These are phyloP conservation scores for Reticulitermes speratus DNA, from an alignment of 1,140 invertebrate species.

Conservation along the genomic window DNA sequence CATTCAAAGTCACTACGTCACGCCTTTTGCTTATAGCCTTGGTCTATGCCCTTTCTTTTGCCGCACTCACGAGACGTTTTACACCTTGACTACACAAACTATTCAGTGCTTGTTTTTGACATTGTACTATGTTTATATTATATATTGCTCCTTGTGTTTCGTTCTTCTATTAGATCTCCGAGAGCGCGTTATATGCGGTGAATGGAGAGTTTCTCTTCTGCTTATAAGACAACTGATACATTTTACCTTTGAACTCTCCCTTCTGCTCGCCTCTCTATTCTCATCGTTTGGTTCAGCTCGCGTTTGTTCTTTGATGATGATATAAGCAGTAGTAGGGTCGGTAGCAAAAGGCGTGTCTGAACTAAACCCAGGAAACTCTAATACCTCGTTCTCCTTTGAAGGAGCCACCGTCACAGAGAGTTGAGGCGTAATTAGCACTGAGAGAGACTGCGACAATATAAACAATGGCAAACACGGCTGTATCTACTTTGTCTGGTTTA, in stretches of 20 bases:
- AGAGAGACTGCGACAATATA: not conserved
- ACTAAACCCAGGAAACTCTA: not conserved
- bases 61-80: too few relatives aligned
- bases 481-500: not conserved
- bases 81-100: too few relatives aligned
- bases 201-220: too few relatives aligned
- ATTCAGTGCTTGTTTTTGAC: too few relatives aligned
- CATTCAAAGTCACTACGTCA: too few relatives aligned
- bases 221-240: not conserved
- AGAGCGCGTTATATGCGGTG: too few relatives aligned
- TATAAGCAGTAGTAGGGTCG: not conserved
- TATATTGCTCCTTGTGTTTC: too few relatives aligned
- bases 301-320: not conserved
- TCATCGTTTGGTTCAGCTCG: too few relatives aligned
- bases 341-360: not conserved
- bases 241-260: not conserved
- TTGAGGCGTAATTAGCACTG: not conserved
- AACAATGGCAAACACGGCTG: slow-evolving; percentile 7
- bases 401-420: not conserved
- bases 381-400: not conserved
- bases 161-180: too few relatives aligned
- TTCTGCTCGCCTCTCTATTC: not conserved
- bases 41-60: too few relatives aligned
- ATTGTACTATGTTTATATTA: too few relatives aligned
- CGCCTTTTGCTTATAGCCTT: too few relatives aligned